Evolutionary conservation across 2,888 invertebrate species (phyloP).

Genomic region (Sarcophaga caerulescens): DNA sequence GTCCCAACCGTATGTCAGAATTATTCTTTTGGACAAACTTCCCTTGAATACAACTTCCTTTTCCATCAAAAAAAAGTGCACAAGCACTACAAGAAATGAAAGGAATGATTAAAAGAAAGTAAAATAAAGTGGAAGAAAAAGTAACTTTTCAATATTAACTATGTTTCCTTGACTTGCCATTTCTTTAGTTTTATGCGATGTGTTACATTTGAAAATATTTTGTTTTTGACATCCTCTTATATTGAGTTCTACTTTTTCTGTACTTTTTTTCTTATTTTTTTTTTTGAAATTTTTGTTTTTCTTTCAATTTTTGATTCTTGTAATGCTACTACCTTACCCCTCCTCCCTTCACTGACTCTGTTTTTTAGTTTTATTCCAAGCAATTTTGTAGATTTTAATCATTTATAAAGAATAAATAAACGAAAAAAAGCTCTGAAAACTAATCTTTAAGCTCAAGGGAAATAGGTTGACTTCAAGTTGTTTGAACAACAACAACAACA

Average conservation of each 20-base stretch:
- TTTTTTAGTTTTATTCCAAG: background rate
- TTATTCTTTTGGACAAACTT: background rate
- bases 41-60: background rate
- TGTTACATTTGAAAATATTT: conserved; percentile 59
- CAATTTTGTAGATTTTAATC: conserved; percentile 60
- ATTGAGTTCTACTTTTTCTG: background rate
- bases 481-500: conserved; percentile 10
- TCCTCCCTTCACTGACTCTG: background rate
- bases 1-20: no score
- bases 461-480: conserved; percentile 58
- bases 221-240: conserved; percentile 65
- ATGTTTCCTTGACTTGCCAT: conserved; percentile 55
- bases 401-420: conserved; percentile 8
- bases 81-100: background rate
- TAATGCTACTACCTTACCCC: background rate
- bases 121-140: conserved; percentile 28
- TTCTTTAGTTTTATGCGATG: conserved; percentile 43
- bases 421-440: conserved; percentile 4
- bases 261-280: background rate
- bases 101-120: background rate
- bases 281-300: background rate
- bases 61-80: background rate
- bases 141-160: conserved; percentile 62
- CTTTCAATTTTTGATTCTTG: background rate
- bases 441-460: conserved; percentile 63